phyloP scores from a whole-genome alignment of 1,140 invertebrate species.

The Drusus annulatus region DNA sequence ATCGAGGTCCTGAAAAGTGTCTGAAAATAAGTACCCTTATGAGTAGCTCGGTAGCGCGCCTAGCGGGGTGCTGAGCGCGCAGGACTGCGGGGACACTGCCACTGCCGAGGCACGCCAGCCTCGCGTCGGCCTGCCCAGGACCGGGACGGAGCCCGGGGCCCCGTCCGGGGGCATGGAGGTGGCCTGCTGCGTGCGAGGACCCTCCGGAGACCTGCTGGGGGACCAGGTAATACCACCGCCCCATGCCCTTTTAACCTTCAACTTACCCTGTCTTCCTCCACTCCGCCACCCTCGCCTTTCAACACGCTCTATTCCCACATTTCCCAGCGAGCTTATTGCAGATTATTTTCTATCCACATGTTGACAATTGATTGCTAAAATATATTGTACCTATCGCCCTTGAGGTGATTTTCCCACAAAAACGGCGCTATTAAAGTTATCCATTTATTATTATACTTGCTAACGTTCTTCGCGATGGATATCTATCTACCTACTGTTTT shows the following conservation, averaged over 20 bases:
- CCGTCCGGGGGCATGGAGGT: conserved; percentile 54
- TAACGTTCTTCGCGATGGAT: no score
- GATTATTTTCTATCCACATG: background rate
- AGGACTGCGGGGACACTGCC: background rate
- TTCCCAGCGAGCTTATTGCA: background rate
- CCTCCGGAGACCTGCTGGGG: conserved; percentile 56
- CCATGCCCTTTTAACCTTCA: background rate
- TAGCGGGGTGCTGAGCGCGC: no score
- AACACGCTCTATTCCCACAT: background rate
- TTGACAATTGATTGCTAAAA: background rate
- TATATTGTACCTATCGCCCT: no score
- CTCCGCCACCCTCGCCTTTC: no score
- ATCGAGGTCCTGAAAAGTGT: conserved; percentile 1
- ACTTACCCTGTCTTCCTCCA: background rate
- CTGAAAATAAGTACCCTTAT: background rate
- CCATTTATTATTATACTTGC: no score
- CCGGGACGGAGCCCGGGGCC: background rate
- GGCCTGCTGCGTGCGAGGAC: conserved; percentile 54
- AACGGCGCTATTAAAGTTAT: no score
- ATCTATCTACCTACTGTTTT: no score
- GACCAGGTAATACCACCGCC: conserved; percentile 47
- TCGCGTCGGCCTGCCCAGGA: background rate
- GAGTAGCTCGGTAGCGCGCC: background rate
- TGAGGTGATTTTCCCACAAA: no score
- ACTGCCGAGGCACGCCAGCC: background rate